These are phyloP conservation scores for Miniopterus natalensis DNA, from an alignment of 2,113 vertebrate genomes.

Conservation along the genomic window DNA sequence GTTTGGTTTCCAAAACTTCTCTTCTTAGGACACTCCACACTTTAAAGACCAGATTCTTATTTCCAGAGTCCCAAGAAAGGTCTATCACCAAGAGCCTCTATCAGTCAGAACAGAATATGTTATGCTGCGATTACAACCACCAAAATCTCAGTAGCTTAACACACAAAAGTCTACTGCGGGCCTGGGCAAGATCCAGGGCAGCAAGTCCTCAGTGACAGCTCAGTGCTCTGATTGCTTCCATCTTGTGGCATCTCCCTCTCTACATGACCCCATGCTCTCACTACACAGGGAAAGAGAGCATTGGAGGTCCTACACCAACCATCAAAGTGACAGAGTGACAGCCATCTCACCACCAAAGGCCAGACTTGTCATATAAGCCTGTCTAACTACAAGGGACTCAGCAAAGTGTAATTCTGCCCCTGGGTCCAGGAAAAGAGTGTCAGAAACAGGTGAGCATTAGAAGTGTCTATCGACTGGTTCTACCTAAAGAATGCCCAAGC, in stretches of 20 bases:
- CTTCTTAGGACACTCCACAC: not conserved
- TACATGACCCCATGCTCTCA: not conserved
- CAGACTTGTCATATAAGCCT: not conserved
- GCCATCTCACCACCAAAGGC: not conserved
- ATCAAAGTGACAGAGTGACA: not conserved
- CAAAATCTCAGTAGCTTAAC: not conserved
- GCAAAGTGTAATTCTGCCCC: not conserved
- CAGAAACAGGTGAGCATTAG: not conserved
- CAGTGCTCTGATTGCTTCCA: not conserved
- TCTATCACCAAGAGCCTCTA: not conserved
- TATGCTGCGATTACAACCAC: not conserved
- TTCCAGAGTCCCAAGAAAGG: not conserved
- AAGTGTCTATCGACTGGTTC: not conserved
- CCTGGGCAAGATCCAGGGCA: not conserved
- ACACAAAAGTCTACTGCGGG: not conserved
- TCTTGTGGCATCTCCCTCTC: accelerated
- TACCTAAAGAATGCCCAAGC: not conserved
- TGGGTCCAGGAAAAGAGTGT: not conserved
- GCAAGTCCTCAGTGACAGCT: not conserved
- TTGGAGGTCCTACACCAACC: not conserved
- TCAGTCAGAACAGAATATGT: not conserved
- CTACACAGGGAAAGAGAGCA: not conserved
- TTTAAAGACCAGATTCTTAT: not conserved
- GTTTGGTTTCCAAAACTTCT: not conserved
- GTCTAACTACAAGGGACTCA: not conserved